Conservation (phyloP, 1,140 invertebrate genomes). For the Ctenoplectra terminalis region DNA sequence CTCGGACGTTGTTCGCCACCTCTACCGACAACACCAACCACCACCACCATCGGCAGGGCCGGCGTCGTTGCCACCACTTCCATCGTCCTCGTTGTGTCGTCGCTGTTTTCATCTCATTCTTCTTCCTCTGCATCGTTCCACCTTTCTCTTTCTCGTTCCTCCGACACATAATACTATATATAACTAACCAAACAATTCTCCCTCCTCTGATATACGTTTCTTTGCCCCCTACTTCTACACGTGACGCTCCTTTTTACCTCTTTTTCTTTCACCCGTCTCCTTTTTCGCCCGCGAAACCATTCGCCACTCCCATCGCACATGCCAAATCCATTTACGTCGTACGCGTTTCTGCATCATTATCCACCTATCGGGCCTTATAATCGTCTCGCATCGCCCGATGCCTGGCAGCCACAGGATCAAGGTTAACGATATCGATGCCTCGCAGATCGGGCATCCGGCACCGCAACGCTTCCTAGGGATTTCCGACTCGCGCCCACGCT, state of each 20-base stretch:
- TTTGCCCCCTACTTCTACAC: not conserved
- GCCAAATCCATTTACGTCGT: slow-evolving; percentile 48
- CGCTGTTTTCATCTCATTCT: not conserved
- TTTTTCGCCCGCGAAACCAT: slow-evolving; percentile 26
- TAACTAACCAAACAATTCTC: not conserved
- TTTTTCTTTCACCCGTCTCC: slow-evolving; percentile 10
- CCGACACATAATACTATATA: not conserved
- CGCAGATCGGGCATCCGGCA: not conserved
- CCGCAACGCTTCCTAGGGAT: not conserved
- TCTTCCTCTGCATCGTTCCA: not conserved
- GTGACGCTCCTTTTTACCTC: not conserved
- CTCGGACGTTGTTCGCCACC: slow-evolving; percentile 40
- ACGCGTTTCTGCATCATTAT: slow-evolving; percentile 41
- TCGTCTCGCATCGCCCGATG: slow-evolving; percentile 22
- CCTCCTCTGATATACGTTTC: not conserved
- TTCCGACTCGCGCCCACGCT: not conserved
- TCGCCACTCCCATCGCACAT: slow-evolving; percentile 35
- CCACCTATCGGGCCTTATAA: slow-evolving; percentile 38
- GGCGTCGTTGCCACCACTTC: slow-evolving; percentile 22
- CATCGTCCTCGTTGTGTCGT: not conserved
- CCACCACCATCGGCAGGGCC: slow-evolving; percentile 1
- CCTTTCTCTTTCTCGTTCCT: not conserved
- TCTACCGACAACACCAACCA: slow-evolving; percentile 8
- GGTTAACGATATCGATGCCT: slow-evolving; percentile 22
- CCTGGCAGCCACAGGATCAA: slow-evolving; percentile 18